phyloP scores from a whole-genome alignment of 2,797 vertebrate genomes.

The Sitta carolinensis region DNA sequence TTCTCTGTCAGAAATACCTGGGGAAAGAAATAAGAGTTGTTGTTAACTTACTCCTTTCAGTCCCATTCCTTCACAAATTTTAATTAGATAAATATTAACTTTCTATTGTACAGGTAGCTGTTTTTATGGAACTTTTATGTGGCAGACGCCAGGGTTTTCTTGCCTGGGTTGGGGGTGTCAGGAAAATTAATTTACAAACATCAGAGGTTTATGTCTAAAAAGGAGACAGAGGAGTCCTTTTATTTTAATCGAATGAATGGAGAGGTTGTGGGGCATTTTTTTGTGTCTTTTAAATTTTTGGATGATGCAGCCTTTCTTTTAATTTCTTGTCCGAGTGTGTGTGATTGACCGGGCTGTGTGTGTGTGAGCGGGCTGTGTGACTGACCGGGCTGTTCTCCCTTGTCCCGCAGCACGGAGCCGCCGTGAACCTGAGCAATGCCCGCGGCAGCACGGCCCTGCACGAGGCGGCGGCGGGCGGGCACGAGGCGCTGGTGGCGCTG shows the following conservation, averaged over 20 bases:
- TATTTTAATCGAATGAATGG: too few relatives aligned
- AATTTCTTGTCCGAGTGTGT: too few relatives aligned
- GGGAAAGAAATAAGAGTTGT: not conserved
- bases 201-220: too few relatives aligned
- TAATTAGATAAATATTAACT: not conserved
- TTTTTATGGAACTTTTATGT: not conserved
- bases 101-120: not conserved
- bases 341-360: too few relatives aligned
- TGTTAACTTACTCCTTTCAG: not conserved
- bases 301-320: too few relatives aligned
- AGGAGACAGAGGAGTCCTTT: too few relatives aligned
- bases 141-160: not conserved
- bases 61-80: not conserved
- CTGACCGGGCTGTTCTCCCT: not conserved
- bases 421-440: conserved; percentile 82
- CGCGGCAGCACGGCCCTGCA: conserved; percentile 92
- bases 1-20: not conserved
- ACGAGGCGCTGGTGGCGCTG: conserved; percentile 83
- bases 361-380: too few relatives aligned
- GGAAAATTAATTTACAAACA: too few relatives aligned
- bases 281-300: too few relatives aligned
- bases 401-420: conserved; percentile 80
- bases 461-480: conserved; percentile 81
- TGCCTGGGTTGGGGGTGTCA: not conserved
- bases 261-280: too few relatives aligned